Evolutionary conservation across 2,113 vertebrate species (phyloP), one percentile per base, ranked within the genome.

Genomic region (Corythaeola cristata): DNA sequence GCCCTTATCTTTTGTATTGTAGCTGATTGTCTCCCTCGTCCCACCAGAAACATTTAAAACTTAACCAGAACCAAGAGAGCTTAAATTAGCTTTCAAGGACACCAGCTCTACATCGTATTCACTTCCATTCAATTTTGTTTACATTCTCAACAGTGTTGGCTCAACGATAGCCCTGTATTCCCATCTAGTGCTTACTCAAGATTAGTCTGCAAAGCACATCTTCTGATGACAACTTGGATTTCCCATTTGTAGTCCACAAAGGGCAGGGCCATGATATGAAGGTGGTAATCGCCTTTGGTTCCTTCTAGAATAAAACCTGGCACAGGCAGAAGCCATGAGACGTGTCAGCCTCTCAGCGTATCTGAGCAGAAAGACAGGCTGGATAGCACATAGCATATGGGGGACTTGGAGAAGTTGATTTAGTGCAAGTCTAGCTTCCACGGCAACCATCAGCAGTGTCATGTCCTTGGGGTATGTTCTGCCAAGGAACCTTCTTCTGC

Each of bases 51-150:
- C 63, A 45, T 87, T 78, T 80, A 69, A 82, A 91, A 82, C 55
- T 76, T 80, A 89, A 33, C 33, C 66, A 80, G 67, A 81, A 76
- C 62, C 79, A 80, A 76, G 84, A 93, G 72, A 89, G 37, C 60
- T 93, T 91, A 94, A 94, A 96, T 95, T 94, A 96, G 91, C 96
- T 97, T 91, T 93, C 94, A 95, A 93, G 94, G 93, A 95, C 91
- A 73, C 33, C 78, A 80, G 59, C 60, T 81, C 83, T 77, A 32
- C 64, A 84, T 90, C 67, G 24, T 80, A 69, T 44, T 92, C 71
- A 33, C 89, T 88, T 83, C 56, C 53, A 73, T 91, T 85, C 55
- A 35, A 37, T 82, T 77, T 93, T 88, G 74, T 77, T 92, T 95
- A 79, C 4, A 3, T 87, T 86, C 73, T 87, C 64, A 75, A 24